phyloP scores from a whole-genome alignment of 2,113 vertebrate species.

The Pao palembangensis region DNA sequence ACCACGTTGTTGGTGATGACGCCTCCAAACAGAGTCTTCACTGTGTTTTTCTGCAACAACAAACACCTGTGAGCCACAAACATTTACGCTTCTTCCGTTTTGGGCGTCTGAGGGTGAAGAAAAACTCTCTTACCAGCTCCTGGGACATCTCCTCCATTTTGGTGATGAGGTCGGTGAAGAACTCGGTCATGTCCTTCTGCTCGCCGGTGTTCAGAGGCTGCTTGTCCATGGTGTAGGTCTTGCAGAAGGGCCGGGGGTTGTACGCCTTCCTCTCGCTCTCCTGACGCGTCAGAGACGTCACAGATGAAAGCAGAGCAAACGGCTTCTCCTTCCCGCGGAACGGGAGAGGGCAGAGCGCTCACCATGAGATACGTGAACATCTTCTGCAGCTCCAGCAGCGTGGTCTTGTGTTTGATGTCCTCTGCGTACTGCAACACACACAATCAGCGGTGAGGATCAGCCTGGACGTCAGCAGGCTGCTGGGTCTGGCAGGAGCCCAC shows the following conservation, averaged over 20 bases:
- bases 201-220: constrained; percentile 97
- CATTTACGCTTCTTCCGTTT: too few relatives aligned
- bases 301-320: too few relatives aligned
- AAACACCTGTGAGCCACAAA: neutral
- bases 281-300: constrained; percentile 57
- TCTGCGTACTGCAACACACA: constrained; percentile 85
- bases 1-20: constrained; percentile 99
- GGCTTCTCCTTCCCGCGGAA: too few relatives aligned
- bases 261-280: constrained; percentile 98
- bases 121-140: constrained; percentile 85
- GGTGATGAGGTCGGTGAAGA: constrained; percentile 98
- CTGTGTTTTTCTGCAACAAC: constrained; percentile 90
- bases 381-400: constrained; percentile 96
- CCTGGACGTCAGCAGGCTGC: neutral
- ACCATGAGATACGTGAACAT: constrained; percentile 99
- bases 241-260: constrained; percentile 96
- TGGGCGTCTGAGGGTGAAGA: too few relatives aligned
- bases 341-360: too few relatives aligned
- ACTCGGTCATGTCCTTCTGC: constrained; percentile 99
- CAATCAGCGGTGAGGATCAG: constrained; percentile 20
- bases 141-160: constrained; percentile 99
- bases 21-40: constrained; percentile 97
- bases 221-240: constrained; percentile 99
- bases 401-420: constrained; percentile 99
- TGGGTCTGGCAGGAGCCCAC: constrained; percentile 52